These are phyloP conservation scores for Protonibea diacanthus DNA, from an alignment of 2,797 vertebrate species.

Conservation along the genomic window DNA sequence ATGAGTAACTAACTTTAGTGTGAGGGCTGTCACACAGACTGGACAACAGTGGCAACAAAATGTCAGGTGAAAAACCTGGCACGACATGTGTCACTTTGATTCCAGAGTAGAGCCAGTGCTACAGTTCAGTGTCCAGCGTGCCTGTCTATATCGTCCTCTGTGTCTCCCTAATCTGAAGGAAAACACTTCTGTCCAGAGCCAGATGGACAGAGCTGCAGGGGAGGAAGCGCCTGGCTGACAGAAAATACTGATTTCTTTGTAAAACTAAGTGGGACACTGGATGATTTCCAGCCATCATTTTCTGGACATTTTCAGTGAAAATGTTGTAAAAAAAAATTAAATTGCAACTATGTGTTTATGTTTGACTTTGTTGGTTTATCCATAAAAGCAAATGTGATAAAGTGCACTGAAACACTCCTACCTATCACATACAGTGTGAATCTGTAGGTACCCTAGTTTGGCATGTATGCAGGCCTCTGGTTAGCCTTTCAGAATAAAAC, in stretches of 20 bases:
- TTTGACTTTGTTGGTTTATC: not conserved
- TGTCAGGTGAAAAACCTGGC: constrained; percentile 80
- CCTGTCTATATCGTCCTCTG: constrained; percentile 67
- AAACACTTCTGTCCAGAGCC: constrained; percentile 56
- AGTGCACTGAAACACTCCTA: not conserved
- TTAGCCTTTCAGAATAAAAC: too few relatives aligned
- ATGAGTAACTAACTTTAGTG: constrained; percentile 55
- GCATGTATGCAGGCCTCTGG: too few relatives aligned
- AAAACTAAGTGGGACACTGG: constrained; percentile 46
- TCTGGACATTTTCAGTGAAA: not conserved
- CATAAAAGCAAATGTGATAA: not conserved
- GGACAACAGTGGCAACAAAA: constrained; percentile 65
- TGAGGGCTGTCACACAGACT: constrained; percentile 67
- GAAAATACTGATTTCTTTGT: constrained; percentile 43
- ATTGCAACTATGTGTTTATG: not conserved
- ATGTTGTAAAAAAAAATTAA: not conserved
- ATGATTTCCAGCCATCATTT: not conserved
- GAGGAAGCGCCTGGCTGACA: constrained; percentile 41
- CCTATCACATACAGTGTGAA: too few relatives aligned
- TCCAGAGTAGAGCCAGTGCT: constrained; percentile 60
- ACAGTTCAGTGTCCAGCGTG: constrained; percentile 70
- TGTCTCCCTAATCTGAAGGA: constrained; percentile 61
- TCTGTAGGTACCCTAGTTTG: too few relatives aligned
- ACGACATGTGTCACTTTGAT: constrained; percentile 84
- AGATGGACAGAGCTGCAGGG: constrained; percentile 65